phyloP scores from a whole-genome alignment of 2,113 vertebrate species.

The Chinchilla lanigera region DNA sequence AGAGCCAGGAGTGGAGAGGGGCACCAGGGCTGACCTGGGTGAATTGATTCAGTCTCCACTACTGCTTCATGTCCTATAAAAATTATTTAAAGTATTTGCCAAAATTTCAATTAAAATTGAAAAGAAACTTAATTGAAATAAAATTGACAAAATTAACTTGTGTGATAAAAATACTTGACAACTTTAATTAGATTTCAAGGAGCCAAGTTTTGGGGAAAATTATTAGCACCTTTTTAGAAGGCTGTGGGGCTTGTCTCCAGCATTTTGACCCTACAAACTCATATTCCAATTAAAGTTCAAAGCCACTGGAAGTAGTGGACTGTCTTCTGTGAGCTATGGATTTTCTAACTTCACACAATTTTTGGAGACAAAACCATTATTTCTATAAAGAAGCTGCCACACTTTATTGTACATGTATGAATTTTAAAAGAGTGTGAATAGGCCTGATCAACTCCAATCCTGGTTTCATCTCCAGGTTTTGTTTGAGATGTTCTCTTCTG shows the following conservation, averaged over 20 bases:
- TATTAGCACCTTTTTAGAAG: background rate
- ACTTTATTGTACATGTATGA: background rate
- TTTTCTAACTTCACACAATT: constrained; percentile 23
- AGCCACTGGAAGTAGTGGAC: background rate
- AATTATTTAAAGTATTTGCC: background rate
- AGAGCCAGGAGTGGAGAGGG: background rate
- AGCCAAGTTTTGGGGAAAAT: background rate
- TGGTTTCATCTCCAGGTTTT: constrained; percentile 46
- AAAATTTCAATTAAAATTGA: background rate
- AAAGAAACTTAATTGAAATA: background rate
- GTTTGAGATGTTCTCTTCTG: background rate
- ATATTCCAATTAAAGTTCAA: background rate
- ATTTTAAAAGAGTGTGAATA: constrained; percentile 5
- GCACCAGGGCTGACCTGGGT: background rate
- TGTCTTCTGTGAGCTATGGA: background rate
- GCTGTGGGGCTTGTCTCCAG: background rate
- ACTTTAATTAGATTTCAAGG: background rate
- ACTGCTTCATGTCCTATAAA: background rate
- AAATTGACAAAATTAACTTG: background rate
- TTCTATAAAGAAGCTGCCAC: background rate
- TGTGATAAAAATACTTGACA: background rate
- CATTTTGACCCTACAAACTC: background rate
- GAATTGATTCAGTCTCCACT: background rate
- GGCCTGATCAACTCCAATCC: background rate
- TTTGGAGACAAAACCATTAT: background rate